Evolutionary conservation across 2,797 vertebrate genomes (phyloP), one percentile per base, ranked within the genome.

Genomic region (Chrysocyon brachyurus): DNA sequence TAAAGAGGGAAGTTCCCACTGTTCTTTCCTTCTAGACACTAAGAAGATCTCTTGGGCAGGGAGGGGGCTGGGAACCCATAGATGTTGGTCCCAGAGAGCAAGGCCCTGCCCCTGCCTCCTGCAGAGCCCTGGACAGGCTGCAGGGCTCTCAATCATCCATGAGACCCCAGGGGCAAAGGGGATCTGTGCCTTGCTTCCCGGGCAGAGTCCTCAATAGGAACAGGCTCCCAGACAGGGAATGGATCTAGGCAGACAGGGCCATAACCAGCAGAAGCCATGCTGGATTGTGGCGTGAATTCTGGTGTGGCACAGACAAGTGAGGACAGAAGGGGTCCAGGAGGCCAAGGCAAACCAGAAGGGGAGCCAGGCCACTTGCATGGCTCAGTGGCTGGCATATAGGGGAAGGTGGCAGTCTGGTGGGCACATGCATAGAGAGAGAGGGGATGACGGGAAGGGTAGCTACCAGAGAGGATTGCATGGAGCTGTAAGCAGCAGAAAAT

Each of bases 181-280:
- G 16, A 5, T 14, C 4, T 3, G 49, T 64, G 84, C 64, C 19
- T 12, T 22, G 12, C 9, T 63, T 46, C 56, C 10, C 7, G 73
- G 12, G 75, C 31, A 26, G 19, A 64, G 59, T 28, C 19, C 16
- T 9, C 19, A n/a, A 52, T n/a, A 56, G 66, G 10, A 19, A 15
- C 33, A 73, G 40, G 46, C 17, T 3, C 26, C 26, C 4, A 12
- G 19, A 73, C 33, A 26, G 70, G 6, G 33, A 17, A 57, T 2
- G 12, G 33, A 33, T 64, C 49, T 22, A 17, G 33, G 68, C 5
- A 54, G 64, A 72, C 0, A 5, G 63, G 6, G 49, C 49, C 33
- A 6, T 6, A 3, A 31, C 11, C 49, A 46, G 22, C 2, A 12
- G 3, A 17, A 9, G 66, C 36, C 6, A 0, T 2, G 11, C 36